Evolutionary conservation across 2,888 invertebrate genomes (phyloP).

Genomic region (Megamerina dolium): DNA sequence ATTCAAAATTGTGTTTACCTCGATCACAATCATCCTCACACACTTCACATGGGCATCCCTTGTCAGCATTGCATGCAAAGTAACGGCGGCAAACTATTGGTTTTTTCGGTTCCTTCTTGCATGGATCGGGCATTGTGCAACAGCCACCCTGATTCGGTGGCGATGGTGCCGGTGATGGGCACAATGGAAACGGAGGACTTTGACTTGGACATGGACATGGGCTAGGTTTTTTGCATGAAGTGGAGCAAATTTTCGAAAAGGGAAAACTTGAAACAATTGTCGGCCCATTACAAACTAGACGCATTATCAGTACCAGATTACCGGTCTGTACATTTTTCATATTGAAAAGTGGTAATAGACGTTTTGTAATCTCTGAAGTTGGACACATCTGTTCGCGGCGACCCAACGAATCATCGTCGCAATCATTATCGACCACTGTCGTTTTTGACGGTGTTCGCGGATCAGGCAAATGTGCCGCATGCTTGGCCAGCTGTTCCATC

Average conservation of each 20-base stretch:
- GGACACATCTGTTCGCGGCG: slow-evolving; percentile 39
- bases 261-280: slow-evolving; percentile 41
- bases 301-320: slow-evolving; percentile 41
- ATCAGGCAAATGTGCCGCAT: slow-evolving; percentile 26
- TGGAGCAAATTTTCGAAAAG: slow-evolving; percentile 29
- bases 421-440: slow-evolving; percentile 28
- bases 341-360: slow-evolving; percentile 41
- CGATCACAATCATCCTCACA: slow-evolving; percentile 43
- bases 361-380: slow-evolving; percentile 39
- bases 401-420: slow-evolving; percentile 28
- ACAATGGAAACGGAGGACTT: not conserved
- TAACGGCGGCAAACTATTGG: slow-evolving; percentile 31
- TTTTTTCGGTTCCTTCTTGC: slow-evolving; percentile 15
- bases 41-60: slow-evolving; percentile 32
- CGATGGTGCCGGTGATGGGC: slow-evolving; percentile 4
- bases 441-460: slow-evolving; percentile 24
- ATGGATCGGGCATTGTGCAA: slow-evolving; percentile 26
- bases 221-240: slow-evolving; percentile 15
- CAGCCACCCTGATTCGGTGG: slow-evolving; percentile 8
- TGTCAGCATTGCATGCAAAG: slow-evolving; percentile 39
- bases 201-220: slow-evolving; percentile 12
- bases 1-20: slow-evolving; percentile 21
- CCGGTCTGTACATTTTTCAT: slow-evolving; percentile 41
- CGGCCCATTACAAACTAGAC: slow-evolving; percentile 44
- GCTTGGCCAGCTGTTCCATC: slow-evolving; percentile 24